These are phyloP conservation scores for Cheilosia variabilis DNA, from an alignment of 2,888 invertebrate species.

Conservation along the genomic window DNA sequence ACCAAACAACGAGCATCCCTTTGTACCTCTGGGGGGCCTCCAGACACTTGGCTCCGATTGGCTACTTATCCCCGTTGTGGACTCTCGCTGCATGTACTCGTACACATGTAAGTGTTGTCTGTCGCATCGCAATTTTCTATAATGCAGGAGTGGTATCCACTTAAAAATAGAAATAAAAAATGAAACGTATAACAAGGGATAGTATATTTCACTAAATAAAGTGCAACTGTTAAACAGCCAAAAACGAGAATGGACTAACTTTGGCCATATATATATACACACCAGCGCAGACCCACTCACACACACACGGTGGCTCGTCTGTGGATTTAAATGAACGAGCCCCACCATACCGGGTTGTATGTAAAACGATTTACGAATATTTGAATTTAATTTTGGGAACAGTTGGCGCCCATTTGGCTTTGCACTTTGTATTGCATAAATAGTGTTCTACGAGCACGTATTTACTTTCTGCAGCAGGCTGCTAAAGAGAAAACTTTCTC, in stretches of 20 bases:
- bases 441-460: slow-evolving; percentile 51
- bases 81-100: neutral
- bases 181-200: neutral
- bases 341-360: slow-evolving; percentile 32
- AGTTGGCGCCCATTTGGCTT: slow-evolving; percentile 70
- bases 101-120: slow-evolving; percentile 23
- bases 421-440: slow-evolving; percentile 46
- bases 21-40: slow-evolving; percentile 27
- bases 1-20: slow-evolving; percentile 5
- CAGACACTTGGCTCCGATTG: slow-evolving; percentile 55
- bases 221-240: slow-evolving; percentile 32
- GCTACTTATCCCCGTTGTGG: slow-evolving; percentile 25
- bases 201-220: slow-evolving; percentile 40
- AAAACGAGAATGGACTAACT: slow-evolving; percentile 10
- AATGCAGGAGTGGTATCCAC: slow-evolving; percentile 1
- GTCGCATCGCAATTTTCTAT: slow-evolving; percentile 21
- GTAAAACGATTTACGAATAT: slow-evolving; percentile 65
- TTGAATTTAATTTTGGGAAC: slow-evolving; percentile 73
- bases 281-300: neutral
- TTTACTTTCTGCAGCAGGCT: slow-evolving; percentile 61
- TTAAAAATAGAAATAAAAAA: neutral
- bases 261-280: neutral
- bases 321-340: slow-evolving; percentile 42
- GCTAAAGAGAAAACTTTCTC: slow-evolving; percentile 48
- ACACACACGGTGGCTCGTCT: slow-evolving; percentile 11